These are phyloP conservation scores for Formica aserva DNA, from an alignment of 2,888 invertebrate genomes.

Conservation along the genomic window DNA sequence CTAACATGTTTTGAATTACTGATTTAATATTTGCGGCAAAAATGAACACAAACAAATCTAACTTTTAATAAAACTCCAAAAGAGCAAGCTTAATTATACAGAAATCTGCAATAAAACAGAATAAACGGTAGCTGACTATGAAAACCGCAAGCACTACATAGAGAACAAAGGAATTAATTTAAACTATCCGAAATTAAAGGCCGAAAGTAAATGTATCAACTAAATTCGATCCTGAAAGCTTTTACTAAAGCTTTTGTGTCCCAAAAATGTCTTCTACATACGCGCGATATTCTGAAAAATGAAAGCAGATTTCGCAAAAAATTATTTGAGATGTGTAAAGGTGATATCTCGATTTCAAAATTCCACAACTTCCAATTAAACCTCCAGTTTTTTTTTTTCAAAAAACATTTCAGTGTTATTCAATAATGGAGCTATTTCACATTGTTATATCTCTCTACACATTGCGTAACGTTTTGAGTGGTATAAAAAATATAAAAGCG, in stretches of 20 bases:
- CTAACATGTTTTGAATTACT: not conserved
- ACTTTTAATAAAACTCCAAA: not conserved
- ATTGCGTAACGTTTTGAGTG: not conserved
- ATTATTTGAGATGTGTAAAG: not conserved
- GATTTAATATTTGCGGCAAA: not conserved
- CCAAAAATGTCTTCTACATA: not conserved
- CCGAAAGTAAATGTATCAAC: conserved; percentile 16
- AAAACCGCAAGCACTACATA: not conserved
- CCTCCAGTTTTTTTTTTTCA: not conserved
- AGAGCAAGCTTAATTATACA: not conserved
- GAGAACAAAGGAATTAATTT: conserved; percentile 36
- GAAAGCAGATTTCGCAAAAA: not conserved
- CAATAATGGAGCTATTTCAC: not conserved
- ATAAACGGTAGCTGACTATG: not conserved
- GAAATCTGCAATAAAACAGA: not conserved
- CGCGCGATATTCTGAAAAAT: not conserved
- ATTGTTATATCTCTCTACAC: not conserved
- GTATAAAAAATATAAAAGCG: conserved; percentile 5
- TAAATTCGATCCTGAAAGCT: conserved; percentile 24
- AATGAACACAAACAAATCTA: not conserved
- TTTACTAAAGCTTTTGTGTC: not conserved
- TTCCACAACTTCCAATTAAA: not conserved
- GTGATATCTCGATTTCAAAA: not conserved
- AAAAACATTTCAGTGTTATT: not conserved
- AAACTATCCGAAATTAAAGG: conserved; percentile 21